A percentile compares a stretch with the other conserved stretches of the same genome.
Conservation (phyloP, 2,113 vertebrate species). For the Tonatia bakeri region DNA sequence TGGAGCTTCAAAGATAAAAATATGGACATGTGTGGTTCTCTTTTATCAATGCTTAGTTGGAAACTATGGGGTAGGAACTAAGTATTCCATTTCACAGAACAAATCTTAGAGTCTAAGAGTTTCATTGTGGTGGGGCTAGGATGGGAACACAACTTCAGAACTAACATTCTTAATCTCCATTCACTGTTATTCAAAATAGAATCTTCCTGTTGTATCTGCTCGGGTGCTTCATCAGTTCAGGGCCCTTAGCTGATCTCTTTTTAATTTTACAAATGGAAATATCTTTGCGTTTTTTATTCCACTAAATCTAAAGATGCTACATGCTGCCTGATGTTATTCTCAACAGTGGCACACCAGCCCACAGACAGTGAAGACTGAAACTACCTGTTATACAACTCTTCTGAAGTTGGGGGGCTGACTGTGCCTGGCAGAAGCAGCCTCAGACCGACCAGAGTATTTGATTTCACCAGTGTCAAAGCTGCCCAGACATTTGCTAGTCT, state of each 20-base stretch:
- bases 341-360: neutral
- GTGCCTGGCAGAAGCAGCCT: slow-evolving; percentile 48
- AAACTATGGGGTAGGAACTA: neutral
- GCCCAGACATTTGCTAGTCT: slow-evolving; percentile 38
- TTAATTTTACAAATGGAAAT: slow-evolving; percentile 34
- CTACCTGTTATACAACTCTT: neutral
- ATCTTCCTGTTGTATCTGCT: neutral
- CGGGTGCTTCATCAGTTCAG: neutral
- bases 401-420: neutral
- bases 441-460: neutral
- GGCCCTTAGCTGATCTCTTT: neutral
- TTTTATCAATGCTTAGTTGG: too few relatives aligned
- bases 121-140: accelerated
- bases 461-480: neutral
- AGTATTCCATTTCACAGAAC: neutral
- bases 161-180: neutral
- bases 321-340: neutral
- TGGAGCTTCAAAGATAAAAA: neutral
- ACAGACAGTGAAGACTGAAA: neutral
- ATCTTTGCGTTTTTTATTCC: slow-evolving; percentile 23
- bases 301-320: neutral
- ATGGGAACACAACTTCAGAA: neutral
- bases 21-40: neutral
- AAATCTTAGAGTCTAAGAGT: neutral
- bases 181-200: neutral